These are phyloP conservation scores for Creontiades dilutus DNA, from an alignment of 2,888 invertebrate species.

Conservation along the genomic window DNA sequence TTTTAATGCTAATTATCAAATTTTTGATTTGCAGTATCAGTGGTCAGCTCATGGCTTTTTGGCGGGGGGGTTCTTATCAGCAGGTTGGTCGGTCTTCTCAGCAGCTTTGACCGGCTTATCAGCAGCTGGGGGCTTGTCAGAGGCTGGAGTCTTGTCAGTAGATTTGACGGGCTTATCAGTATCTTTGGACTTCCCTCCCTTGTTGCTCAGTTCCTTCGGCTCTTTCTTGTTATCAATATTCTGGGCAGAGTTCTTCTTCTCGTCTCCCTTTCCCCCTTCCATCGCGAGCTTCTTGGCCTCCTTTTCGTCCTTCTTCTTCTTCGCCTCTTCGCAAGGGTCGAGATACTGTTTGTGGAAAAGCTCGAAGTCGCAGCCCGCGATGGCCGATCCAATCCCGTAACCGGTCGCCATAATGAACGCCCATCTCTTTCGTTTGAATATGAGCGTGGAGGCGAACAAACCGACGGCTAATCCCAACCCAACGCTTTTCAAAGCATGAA, in stretches of 20 bases:
- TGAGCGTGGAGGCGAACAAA: conserved; percentile 51
- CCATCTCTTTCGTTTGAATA: conserved; percentile 58
- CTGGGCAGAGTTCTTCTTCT: background rate
- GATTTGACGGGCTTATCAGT: background rate
- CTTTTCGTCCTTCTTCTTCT: conserved; percentile 36
- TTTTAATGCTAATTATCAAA: background rate
- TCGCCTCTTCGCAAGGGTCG: conserved; percentile 50
- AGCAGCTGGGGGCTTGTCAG: background rate
- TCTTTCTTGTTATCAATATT: background rate
- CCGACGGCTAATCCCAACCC: conserved; percentile 54
- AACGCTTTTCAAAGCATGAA: conserved; percentile 52
- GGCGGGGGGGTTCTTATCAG: background rate
- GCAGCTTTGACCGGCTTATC: background rate
- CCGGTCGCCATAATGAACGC: conserved; percentile 48
- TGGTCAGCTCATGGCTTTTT: no score
- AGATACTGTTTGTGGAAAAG: conserved; percentile 47
- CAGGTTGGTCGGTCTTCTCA: background rate
- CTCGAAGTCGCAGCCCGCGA: conserved; percentile 58
- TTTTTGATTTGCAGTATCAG: no score
- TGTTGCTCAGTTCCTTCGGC: background rate
- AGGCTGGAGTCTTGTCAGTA: background rate
- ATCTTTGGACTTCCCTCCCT: background rate
- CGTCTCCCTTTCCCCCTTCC: conserved; percentile 9
- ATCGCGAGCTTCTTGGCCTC: background rate
- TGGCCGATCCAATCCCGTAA: conserved; percentile 46